A percentile compares a stretch with the other conserved stretches of the same genome.
These are phyloP conservation scores for Harpalus rufipes DNA, from an alignment of 2,888 invertebrate species.

Conservation along the genomic window DNA sequence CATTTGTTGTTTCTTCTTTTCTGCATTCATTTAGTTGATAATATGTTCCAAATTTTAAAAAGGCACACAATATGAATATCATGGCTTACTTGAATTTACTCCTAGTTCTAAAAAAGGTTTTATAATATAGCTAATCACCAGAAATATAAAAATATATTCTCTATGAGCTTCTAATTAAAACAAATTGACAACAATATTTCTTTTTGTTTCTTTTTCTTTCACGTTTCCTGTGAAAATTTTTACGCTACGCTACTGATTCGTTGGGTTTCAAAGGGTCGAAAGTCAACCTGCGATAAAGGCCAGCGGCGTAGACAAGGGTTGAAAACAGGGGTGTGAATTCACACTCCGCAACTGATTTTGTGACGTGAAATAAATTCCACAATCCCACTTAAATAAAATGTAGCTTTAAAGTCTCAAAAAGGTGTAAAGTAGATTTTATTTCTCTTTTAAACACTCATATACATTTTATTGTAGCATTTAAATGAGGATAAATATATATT, in stretches of 20 bases:
- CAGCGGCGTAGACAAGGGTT: background rate
- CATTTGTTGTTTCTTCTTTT: no score
- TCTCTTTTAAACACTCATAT: background rate
- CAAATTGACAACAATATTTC: no score
- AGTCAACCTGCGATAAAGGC: background rate
- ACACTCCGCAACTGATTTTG: background rate
- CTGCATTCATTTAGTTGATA: no score
- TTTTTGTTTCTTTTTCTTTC: no score
- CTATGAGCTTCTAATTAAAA: no score
- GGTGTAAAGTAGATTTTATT: constrained; percentile 17
- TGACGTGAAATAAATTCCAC: background rate
- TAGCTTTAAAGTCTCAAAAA: background rate
- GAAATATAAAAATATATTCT: no score
- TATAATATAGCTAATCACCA: no score
- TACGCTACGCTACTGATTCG: background rate
- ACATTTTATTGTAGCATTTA: background rate
- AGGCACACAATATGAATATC: no score
- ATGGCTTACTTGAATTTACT: no score
- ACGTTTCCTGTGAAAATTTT: background rate
- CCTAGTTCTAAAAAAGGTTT: no score
- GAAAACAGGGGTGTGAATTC: background rate
- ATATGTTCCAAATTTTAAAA: no score
- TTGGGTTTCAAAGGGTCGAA: background rate
- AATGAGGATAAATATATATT: background rate
- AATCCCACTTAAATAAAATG: background rate